Base-by-base conservation (phyloP, 1,140 invertebrate genomes). In the Drosophila sp. region DNA sequence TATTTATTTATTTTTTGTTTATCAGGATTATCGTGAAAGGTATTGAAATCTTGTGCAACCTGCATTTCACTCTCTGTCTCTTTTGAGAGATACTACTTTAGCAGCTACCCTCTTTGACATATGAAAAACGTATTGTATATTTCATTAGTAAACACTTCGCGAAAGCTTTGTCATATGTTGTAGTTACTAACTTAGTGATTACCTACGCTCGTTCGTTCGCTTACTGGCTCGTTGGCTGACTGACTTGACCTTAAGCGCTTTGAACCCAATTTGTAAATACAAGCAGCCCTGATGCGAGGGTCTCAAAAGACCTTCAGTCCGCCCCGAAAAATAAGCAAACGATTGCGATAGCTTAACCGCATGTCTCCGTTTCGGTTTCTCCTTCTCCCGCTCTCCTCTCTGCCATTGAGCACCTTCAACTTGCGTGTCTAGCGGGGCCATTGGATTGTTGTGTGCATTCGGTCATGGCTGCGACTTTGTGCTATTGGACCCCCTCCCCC, bases 161-260 rank as follows among this genome's bases (percentile, higher is more conserved):
- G 65, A 79, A 76, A 58, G 72, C 66, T 63, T 54, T 41, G 72
- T 60, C 55, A 40, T 44, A 68, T 85, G 68, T 82, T 87, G 68
- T 82, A 87, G 82, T 85, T 85, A 81, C 79, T 85, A 85, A 85
- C 83, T 87, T 82, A 76, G 81, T 74, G 81, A 85, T 85, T 85
- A 86, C 81, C 44, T 50, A 23, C 82, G 60, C 50, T 84, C 60
- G 55, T 17, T 17, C 17, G 17, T 17, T 17, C 17, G 17, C 17
- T 17, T 17, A 17, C 17, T 17, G 17, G 60, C 50, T 84, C 60
- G 55, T 41, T 38, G 44, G 60, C 66, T 79, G 73, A 69, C 35
- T 38, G 82, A 69, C 76, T 79, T 87, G 83, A 87, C 83, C 83
- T 87, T 89, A 89, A 72, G 83, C 84, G 74, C 64, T 76, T 78